Conservation (phyloP, 2,797 vertebrate genomes). For the Babyrousa celebensis region DNA sequence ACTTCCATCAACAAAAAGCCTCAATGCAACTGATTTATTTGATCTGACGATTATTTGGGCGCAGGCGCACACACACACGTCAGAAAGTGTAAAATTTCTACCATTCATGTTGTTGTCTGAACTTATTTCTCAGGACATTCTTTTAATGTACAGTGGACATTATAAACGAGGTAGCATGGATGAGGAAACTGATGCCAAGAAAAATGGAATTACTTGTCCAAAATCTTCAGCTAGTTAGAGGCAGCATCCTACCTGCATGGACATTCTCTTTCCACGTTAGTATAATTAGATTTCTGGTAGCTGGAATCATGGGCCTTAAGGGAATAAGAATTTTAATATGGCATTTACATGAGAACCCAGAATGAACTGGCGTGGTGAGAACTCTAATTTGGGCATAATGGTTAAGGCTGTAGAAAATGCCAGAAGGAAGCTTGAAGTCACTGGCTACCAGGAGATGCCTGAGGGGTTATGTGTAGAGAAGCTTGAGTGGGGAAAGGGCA, state of each 20-base stretch:
- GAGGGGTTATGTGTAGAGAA: background rate
- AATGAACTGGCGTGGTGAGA: background rate
- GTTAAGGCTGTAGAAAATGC: background rate
- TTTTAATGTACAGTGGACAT: background rate
- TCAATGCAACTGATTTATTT: background rate
- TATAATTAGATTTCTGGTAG: slow-evolving; percentile 37
- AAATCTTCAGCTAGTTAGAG: slow-evolving; percentile 1
- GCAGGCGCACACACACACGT: background rate
- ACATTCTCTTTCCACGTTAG: background rate
- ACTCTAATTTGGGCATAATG: background rate
- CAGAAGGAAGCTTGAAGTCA: background rate
- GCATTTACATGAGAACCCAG: background rate
- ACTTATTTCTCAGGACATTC: background rate
- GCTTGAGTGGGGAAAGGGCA: background rate
- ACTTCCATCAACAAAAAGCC: background rate
- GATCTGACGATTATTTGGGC: background rate
- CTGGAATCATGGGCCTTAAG: background rate
- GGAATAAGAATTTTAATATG: background rate
- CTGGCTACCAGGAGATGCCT: background rate
- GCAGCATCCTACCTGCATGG: background rate
- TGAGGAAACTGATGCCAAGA: background rate
- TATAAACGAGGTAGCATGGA: background rate
- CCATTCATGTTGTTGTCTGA: background rate
- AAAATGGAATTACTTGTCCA: background rate
- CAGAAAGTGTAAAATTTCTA: background rate